Evolutionary conservation across 2,113 vertebrate species (phyloP), one percentile per base, ranked within the genome.

Genomic region (Ploceus nigricollis): DNA sequence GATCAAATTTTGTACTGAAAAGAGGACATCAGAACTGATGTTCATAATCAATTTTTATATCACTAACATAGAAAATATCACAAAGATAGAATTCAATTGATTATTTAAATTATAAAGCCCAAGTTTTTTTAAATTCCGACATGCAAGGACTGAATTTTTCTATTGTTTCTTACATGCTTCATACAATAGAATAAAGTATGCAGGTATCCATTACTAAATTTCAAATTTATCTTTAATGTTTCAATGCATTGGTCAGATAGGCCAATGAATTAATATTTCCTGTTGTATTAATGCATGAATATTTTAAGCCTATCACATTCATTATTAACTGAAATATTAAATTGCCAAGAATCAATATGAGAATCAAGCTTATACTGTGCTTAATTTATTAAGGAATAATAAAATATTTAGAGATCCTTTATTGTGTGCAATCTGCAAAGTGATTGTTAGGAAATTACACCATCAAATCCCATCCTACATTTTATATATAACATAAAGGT

Each of bases 311-410:
- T 73, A 27, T 87, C 58, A 90, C 61, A 97, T 97, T 89, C 54
- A 96, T 96, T 97, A 97, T 97, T 97, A 95, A 97, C 87, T 80
- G 50, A 91, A 94, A 87, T 93, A 85, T 77, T 92, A 94, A 91
- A 57, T 42, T 89, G 78, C 40, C 60, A 81, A 92, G 77, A 90
- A 97, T 97, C 92, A 96, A 93, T 97, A 95, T 35, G 56, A 96
- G 40, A 75, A 90, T 90, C 81, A 92, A 85, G 66, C 94, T 97
- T 87, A 86, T 77, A 91, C 22, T 80, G 31, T 84, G 20, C 71
- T 96, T 89, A 77, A 88, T 90, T 90, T 93, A 82, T 95, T 94
- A 93, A 81, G 44, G 45, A 84, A 90, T 83, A 94, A 93, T 87
- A 80, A 95, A 95, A 92, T 93, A 96, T 96, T 96, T 91, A 96